phyloP scores from a whole-genome alignment of 2,797 vertebrate species.

The Amniataba percoides region DNA sequence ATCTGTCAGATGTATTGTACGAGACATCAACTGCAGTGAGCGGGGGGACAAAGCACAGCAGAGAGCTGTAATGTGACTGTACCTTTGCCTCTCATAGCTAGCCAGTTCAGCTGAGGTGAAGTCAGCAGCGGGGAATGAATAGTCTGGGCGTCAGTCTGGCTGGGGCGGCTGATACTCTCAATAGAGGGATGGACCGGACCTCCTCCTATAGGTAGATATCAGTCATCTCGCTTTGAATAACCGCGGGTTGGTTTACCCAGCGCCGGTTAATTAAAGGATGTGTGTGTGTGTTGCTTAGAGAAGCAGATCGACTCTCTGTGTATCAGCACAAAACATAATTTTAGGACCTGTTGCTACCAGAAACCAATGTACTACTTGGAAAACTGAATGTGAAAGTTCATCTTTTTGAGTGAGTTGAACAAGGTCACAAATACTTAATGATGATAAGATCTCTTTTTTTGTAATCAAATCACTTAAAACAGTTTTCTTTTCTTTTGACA shows the following conservation, averaged over 20 bases:
- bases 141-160: background rate
- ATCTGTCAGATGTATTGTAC: background rate
- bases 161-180: background rate
- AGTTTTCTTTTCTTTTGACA: background rate
- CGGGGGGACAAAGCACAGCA: background rate
- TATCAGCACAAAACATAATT: background rate
- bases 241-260: background rate
- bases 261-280: background rate
- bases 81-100: background rate
- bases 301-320: background rate
- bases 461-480: too few relatives aligned
- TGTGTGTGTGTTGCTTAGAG: background rate
- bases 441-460: too few relatives aligned
- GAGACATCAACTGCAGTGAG: background rate
- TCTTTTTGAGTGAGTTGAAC: background rate
- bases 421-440: background rate
- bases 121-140: background rate
- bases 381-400: background rate
- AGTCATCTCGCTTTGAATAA: conserved; percentile 17
- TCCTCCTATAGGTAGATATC: conserved; percentile 2
- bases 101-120: background rate
- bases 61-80: background rate
- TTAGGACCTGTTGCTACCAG: background rate
- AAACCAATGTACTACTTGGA: background rate
- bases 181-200: background rate